Evolutionary conservation across 1,140 invertebrate genomes (phyloP).

Genomic region (Lepidurus arcticus): DNA sequence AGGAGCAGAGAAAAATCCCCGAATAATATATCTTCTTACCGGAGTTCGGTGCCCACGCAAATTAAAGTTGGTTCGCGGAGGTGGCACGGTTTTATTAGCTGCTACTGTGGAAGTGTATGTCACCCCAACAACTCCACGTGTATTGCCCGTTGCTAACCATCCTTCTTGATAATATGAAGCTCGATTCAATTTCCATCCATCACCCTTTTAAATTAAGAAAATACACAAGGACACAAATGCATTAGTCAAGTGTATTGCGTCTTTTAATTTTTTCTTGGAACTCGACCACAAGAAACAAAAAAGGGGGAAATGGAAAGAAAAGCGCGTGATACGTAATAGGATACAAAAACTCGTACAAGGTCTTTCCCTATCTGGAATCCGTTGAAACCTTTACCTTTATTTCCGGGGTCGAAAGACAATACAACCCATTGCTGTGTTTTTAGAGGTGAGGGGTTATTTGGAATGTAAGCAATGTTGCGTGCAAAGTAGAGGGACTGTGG

Average conservation of each 20-base stretch:
- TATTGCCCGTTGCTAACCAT: conserved; percentile 94
- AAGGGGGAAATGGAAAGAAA: not conserved
- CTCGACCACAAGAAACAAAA: not conserved
- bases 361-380: not conserved
- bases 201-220: conserved; percentile 57
- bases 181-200: conserved; percentile 87
- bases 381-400: not conserved
- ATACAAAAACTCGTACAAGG: not conserved
- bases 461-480: too few species aligned
- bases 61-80: conserved; percentile 93
- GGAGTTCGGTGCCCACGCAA: conserved; percentile 91
- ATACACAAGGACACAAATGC: not conserved
- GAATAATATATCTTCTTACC: conserved; percentile 52
- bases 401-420: not conserved
- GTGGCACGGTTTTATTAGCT: conserved; percentile 59
- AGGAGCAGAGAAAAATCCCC: not conserved
- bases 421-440: too few species aligned
- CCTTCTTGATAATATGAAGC: conserved; percentile 96
- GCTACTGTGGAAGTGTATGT: conserved; percentile 72
- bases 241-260: not conserved
- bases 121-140: conserved; percentile 87
- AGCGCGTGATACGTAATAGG: not conserved
- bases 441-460: too few species aligned
- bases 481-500: too few species aligned
- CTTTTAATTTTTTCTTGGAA: not conserved